Conservation (phyloP, 2,888 invertebrate species). For the Camptogramma bilineatum region DNA sequence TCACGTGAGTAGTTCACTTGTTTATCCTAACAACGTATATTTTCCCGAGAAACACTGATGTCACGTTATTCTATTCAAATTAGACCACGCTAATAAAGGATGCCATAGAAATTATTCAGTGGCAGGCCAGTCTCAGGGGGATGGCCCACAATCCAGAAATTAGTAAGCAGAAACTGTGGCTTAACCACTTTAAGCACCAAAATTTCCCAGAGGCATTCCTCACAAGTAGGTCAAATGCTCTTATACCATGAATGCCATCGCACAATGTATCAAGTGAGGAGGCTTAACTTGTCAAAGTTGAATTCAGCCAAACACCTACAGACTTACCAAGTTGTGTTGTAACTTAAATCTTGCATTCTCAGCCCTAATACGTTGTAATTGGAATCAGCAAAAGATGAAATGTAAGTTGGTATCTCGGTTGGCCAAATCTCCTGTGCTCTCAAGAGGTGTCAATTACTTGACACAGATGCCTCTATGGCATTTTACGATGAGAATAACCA, state of each 20-base stretch:
- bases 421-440: constrained; percentile 59
- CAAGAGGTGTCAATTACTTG: constrained; percentile 64
- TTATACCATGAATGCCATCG: constrained; percentile 48
- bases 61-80: constrained; percentile 6
- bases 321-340: constrained; percentile 19
- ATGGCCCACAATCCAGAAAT: constrained; percentile 44
- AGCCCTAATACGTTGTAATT: constrained; percentile 31
- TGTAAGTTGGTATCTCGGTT: constrained; percentile 44
- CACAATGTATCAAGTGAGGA: constrained; percentile 56
- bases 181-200: constrained; percentile 44
- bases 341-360: constrained; percentile 18
- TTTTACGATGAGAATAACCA: constrained; percentile 33
- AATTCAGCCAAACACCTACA: constrained; percentile 53
- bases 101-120: constrained; percentile 27
- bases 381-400: constrained; percentile 1
- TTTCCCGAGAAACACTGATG: neutral
- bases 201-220: constrained; percentile 57
- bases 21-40: too few relatives aligned
- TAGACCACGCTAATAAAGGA: constrained; percentile 27
- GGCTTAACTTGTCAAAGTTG: constrained; percentile 62
- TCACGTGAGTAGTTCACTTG: too few relatives aligned
- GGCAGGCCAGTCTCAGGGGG: constrained; percentile 27
- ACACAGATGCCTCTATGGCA: constrained; percentile 54
- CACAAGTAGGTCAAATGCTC: constrained; percentile 55
- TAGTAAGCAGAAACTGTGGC: constrained; percentile 45